phyloP scores from a whole-genome alignment of 2,113 vertebrate genomes.

The Lampris megalopsis region DNA sequence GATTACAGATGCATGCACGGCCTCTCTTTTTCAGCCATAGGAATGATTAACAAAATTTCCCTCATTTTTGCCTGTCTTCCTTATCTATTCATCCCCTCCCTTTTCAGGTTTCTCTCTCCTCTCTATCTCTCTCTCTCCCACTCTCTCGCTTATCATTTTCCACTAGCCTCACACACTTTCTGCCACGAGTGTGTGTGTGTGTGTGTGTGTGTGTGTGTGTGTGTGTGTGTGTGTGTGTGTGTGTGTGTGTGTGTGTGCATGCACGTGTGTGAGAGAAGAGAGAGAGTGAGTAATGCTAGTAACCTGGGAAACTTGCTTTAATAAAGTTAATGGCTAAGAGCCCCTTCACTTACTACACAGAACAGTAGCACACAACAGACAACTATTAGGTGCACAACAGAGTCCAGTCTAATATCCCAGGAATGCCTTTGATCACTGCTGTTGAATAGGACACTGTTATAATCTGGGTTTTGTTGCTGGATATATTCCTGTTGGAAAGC shows the following conservation, averaged over 20 bases:
- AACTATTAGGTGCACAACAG: neutral
- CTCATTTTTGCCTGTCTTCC: constrained; percentile 4
- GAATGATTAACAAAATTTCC: constrained; percentile 55
- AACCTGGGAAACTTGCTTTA: neutral
- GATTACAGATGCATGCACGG: neutral
- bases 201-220: too few species aligned
- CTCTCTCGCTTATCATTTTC: too few species aligned
- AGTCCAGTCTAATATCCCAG: neutral
- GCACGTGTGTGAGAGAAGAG: neutral
- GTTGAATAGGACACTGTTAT: neutral
- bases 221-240: too few species aligned
- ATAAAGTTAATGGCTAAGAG: neutral
- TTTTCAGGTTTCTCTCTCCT: neutral
- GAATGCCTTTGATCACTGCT: neutral
- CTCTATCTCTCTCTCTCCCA: neutral
- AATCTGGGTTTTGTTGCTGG: neutral
- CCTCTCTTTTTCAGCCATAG: constrained; percentile 23
- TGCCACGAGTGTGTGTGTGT: neutral
- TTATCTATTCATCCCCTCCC: constrained; percentile 13
- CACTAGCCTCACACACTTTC: too few species aligned
- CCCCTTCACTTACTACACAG: neutral
- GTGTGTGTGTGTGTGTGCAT: neutral
- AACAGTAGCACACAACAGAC: neutral
- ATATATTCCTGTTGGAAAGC: neutral
- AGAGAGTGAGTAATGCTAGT: neutral